phyloP scores from a whole-genome alignment of 2,113 vertebrate species.

The Dipodomys spectabilis region DNA sequence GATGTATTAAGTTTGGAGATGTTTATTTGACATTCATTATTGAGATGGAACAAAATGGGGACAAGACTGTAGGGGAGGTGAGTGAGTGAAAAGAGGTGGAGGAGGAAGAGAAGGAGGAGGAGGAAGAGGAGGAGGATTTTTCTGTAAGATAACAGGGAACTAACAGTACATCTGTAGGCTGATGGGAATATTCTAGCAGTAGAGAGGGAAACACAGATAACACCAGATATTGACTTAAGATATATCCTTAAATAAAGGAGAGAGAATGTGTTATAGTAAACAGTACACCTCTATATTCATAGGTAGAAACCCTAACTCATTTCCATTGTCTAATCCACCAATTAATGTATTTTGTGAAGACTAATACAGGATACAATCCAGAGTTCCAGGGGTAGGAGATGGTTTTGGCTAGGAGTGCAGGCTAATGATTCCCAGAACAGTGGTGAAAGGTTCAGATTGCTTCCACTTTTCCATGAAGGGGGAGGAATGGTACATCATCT shows the following conservation, averaged over 20 bases:
- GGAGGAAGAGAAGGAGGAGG: too few species aligned
- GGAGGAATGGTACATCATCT: not conserved
- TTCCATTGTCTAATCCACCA: not conserved
- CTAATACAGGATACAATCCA: not conserved
- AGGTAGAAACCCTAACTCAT: not conserved
- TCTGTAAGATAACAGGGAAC: not conserved
- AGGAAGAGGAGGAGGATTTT: not conserved
- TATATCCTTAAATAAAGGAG: not conserved
- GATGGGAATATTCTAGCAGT: not conserved
- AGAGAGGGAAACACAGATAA: not conserved
- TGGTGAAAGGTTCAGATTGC: not conserved
- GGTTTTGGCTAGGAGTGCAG: not conserved
- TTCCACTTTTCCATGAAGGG: not conserved
- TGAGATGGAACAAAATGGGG: not conserved
- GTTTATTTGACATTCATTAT: not conserved
- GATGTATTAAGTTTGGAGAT: not conserved
- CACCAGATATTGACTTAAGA: not conserved
- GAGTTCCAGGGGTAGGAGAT: not conserved
- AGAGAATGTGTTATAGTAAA: not conserved
- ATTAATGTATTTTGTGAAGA: not conserved
- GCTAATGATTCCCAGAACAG: not conserved
- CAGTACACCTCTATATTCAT: not conserved
- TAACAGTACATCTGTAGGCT: not conserved
- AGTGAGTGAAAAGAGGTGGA: too few species aligned
- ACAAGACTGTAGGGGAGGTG: not conserved